Percentiles rank a stretch among this genome's conserved stretches.
phyloP scores from a whole-genome alignment of 2,797 vertebrate genomes.

The Silurus aristotelis region DNA sequence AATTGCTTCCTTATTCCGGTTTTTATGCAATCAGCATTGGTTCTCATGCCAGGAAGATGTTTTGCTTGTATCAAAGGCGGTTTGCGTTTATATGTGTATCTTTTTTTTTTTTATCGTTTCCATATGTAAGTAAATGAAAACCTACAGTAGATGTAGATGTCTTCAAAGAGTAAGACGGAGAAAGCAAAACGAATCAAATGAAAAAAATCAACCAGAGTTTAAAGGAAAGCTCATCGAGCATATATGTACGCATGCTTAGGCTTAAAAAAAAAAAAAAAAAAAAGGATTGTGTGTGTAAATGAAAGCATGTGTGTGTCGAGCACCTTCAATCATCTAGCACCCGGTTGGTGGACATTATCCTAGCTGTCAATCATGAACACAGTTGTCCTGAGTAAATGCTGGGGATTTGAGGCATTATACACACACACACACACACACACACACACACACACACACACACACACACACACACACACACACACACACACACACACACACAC shows the following conservation, averaged over 20 bases:
- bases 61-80: conserved; percentile 5
- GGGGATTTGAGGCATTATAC: neutral
- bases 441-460: neutral
- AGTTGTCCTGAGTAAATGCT: neutral
- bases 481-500: too few relatives aligned
- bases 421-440: conserved; percentile 2
- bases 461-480: neutral
- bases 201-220: neutral
- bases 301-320: neutral
- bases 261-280: too few relatives aligned
- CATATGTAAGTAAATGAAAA: conserved; percentile 2
- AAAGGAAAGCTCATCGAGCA: neutral
- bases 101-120: neutral
- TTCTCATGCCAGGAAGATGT: conserved; percentile 15
- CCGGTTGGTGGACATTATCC: conserved; percentile 3
- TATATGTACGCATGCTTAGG: neutral
- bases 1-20: conserved; percentile 50
- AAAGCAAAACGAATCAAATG: neutral
- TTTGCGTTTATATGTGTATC: conserved; percentile 11
- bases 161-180: neutral
- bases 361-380: conserved; percentile 18
- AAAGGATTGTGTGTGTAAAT: neutral
- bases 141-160: neutral
- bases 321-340: neutral
- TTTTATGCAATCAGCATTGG: conserved; percentile 40